Evolutionary conservation across 92 coral and sea anemone species (phyloP), one percentile per base, ranked within the genome.

Genomic region (Actinernus sp.): DNA sequence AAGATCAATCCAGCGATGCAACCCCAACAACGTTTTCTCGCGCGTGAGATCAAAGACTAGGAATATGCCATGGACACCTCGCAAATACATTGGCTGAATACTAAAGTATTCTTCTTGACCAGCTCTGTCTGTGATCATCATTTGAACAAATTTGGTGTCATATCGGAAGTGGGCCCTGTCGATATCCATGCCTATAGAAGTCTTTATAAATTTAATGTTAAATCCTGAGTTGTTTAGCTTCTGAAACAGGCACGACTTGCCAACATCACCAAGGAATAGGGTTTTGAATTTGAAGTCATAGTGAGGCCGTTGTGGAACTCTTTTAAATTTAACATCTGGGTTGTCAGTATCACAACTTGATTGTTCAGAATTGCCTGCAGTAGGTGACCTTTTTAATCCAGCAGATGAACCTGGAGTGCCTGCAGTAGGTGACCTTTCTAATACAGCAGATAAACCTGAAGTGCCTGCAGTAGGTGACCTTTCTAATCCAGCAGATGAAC

Each of bases 231-330:
- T 80, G 12, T 53, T 76, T 41, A 79, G 78, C 17, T 81, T 87
- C 23, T 65, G 57, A 46, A 85, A 66, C 34, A 89, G 52, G 55
- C 96, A 89, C 13, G 96, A 86, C 49, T 89, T 89, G 9, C 96
- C 96, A 28, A 89, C 96, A 25, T 81, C 69, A 13, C 96, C 96
- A 59, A 89, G 70, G 8, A 89, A 65, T 11, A 89, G 88, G 21
- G 78, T 39, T 43, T 89, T 85, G 56, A 89, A 80, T 16, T 62
- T 74, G 44, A 79, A 89, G 55, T 89, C 92, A 39, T 74, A 85
- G n/a, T 32, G 45, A 17, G 50, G 66, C 20, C 52, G 96, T 4
- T 55, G 41, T 11, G 31, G 30, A 39, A 84, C 62, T 33, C 40
- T 77, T 48, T 84, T 71, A 69, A 84, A 68, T 8, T 45, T 23